phyloP scores from a whole-genome alignment of 2,888 invertebrate genomes.

The Rhyacophila evoluta region DNA sequence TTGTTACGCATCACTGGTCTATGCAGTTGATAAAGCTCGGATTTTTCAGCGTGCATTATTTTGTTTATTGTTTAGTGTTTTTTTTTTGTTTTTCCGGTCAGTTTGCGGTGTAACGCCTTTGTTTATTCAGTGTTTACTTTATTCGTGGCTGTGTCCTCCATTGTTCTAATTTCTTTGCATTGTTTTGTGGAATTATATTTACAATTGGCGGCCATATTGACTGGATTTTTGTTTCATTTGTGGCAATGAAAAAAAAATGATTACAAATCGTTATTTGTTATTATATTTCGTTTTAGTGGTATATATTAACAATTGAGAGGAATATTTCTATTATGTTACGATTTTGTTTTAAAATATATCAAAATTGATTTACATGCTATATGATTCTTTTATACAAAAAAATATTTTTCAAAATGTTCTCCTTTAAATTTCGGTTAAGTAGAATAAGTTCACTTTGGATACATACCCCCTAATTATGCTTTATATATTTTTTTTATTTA shows the following conservation, averaged over 20 bases:
- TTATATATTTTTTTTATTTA: too few relatives aligned
- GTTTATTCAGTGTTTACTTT: constrained; percentile 22
- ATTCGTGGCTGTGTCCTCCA: constrained; percentile 8
- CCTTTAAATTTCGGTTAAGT: too few relatives aligned
- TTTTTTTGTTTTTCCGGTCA: constrained; percentile 17
- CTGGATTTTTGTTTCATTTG: constrained; percentile 13
- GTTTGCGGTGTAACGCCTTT: constrained; percentile 24
- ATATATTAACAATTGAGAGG: too few relatives aligned
- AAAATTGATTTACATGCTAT: too few relatives aligned
- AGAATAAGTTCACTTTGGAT: too few relatives aligned
- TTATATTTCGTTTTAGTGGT: too few relatives aligned
- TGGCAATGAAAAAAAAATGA: neutral
- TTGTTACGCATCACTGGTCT: neutral
- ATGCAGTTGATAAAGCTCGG: constrained; percentile 10
- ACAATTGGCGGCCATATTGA: constrained; percentile 22
- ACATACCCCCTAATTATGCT: too few relatives aligned
- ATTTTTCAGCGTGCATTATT: neutral
- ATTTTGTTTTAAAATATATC: too few relatives aligned
- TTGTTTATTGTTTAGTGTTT: constrained; percentile 11
- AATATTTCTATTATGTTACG: too few relatives aligned
- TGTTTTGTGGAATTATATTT: neutral
- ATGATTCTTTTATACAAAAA: too few relatives aligned
- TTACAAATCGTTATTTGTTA: too few relatives aligned
- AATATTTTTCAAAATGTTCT: too few relatives aligned
- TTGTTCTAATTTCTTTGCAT: constrained; percentile 9